Conservation (phyloP, 2,113 vertebrate genomes). For the Chinchilla lanigera region DNA sequence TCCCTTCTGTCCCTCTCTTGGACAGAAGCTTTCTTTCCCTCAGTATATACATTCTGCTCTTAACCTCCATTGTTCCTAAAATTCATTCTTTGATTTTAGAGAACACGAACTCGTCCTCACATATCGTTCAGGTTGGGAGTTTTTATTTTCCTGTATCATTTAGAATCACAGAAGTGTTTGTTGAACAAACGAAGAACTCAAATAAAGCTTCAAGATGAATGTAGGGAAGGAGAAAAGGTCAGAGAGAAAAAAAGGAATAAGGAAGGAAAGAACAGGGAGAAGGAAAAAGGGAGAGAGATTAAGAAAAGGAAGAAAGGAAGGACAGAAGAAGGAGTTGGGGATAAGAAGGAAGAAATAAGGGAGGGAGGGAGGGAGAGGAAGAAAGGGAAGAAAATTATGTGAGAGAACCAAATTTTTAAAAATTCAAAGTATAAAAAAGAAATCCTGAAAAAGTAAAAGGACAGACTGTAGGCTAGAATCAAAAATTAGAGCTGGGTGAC, state of each 20-base stretch:
- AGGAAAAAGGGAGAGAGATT: background rate
- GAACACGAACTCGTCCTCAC: too few species aligned
- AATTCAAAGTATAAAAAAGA: background rate
- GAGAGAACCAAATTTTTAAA: background rate
- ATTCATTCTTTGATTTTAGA: too few species aligned
- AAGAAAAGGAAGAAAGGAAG: background rate
- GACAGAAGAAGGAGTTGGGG: too few species aligned
- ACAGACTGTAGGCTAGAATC: background rate
- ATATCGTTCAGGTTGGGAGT: too few species aligned
- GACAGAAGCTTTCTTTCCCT: too few species aligned
- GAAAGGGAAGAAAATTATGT: background rate
- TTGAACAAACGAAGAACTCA: constrained; percentile 5
- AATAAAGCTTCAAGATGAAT: constrained; percentile 6
- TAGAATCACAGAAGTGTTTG: background rate
- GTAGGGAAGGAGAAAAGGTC: background rate
- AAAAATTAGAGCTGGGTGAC: background rate
- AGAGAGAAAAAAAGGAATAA: too few species aligned
- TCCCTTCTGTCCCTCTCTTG: too few species aligned
- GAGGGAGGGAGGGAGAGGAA: background rate
- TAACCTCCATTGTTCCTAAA: too few species aligned
- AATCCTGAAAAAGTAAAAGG: background rate
- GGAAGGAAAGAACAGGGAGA: background rate
- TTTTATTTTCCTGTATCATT: too few species aligned
- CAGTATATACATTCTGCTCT: too few species aligned
- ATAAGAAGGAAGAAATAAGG: background rate